Base-by-base conservation (phyloP, 2,888 invertebrate genomes). In the Acrocyrtus sp. region DNA sequence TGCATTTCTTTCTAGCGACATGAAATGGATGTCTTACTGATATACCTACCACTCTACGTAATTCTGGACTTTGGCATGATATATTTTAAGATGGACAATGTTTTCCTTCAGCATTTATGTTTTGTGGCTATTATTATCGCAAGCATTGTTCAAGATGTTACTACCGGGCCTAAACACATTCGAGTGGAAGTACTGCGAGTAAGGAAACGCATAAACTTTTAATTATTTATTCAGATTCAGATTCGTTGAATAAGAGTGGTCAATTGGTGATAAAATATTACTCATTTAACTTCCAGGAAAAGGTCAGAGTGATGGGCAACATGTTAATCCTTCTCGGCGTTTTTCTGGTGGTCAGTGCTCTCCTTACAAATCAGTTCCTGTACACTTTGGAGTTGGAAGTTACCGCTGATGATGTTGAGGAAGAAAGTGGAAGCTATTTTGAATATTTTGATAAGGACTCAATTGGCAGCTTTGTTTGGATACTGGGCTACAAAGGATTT, bases 141-240 rank as follows among this genome's bases (percentile, higher is more conserved):
- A 15, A 54, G 53, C n/a, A 47, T 53, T 15, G 53, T 17, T 21
- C 34, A 48, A 10, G 68, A 68, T 34, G n/a, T 68, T 6, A 15
- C n/a, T 12, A 6, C 27, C 21, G 50, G 27, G n/a, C 56, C 58
- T 19, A 2, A 34, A 45, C 15, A 24, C n/a, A n/a, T 45, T n/a
- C 22, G 22, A 6, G 22, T 15, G 5, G 4, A 5, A n/a, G 45
- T 45, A 5, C 17, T 45, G 17, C 45, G 17, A 45, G 45, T 45
- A 45, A 15, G 6, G 5, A n/a, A 17, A 45, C n/a, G n/a, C n/a
- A n/a, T n/a, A n/a, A n/a, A n/a, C n/a, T n/a, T 45, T 45, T 6
- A 4, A 45, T 8, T 22, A 48, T 8, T 8, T 48, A 22, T 4
- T 48, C 8, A 15, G 8, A 48, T 10, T 48, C 10, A 45, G 45